A percentile compares a stretch with the other conserved stretches of the same genome.
Evolutionary conservation across 2,113 vertebrate genomes (phyloP).

Genomic region (Bos javanicus): DNA sequence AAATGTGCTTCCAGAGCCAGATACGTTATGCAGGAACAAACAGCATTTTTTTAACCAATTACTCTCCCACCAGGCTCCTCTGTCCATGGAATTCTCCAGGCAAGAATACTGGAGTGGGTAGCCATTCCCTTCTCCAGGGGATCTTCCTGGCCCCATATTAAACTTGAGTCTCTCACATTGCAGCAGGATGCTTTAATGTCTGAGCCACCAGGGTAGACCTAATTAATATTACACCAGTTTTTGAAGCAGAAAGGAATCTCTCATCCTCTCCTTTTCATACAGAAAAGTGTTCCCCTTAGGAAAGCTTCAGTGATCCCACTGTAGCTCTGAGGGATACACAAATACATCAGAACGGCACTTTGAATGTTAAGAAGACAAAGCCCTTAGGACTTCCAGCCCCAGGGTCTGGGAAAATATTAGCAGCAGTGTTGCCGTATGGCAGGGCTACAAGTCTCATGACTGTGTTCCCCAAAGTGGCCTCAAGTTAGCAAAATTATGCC

Average conservation of each 20-base stretch:
- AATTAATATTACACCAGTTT: background rate
- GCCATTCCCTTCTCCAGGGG: background rate
- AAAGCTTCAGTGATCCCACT: background rate
- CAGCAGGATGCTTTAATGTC: background rate
- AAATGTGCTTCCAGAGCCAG: too few relatives aligned
- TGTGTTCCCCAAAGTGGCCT: background rate
- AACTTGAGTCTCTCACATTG: background rate
- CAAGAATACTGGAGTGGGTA: background rate
- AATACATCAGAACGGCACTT: background rate
- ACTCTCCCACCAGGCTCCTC: background rate
- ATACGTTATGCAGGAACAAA: background rate
- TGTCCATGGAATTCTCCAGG: background rate
- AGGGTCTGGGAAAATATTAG: background rate
- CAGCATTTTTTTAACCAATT: background rate
- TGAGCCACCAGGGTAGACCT: background rate
- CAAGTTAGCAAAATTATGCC: slow-evolving; percentile 24
- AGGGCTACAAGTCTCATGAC: background rate
- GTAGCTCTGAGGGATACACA: background rate
- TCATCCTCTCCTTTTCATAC: background rate
- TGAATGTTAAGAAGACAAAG: background rate
- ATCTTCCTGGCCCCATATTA: background rate
- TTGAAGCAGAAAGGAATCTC: background rate
- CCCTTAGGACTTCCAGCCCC: background rate
- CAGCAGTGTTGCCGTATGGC: background rate
- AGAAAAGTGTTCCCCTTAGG: background rate